Base-by-base conservation (phyloP, 2,113 vertebrate species). In the Aramus guarauna region DNA sequence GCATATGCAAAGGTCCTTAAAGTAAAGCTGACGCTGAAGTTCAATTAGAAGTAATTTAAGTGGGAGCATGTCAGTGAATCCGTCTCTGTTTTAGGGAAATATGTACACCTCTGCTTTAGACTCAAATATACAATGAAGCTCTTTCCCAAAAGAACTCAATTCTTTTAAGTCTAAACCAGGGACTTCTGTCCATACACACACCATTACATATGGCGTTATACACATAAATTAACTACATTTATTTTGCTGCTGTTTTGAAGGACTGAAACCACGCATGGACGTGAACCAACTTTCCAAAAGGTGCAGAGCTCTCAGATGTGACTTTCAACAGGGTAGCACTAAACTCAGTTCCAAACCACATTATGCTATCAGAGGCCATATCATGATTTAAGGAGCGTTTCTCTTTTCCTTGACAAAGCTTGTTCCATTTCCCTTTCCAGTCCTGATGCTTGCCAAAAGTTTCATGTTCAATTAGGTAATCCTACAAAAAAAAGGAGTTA, bases 181-280 rank as follows among this genome's bases (percentile, higher is more conserved):
- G 19, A 22, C 26, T 85, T 37, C 12, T 74, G 22, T 50, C 56
- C 29, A 19, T 29, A n/a, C 3, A 56, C 3, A 16, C 7, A 20
- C 10, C 12, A 14, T 21, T 71, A 12, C 32, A 20, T 41, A 12
- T n/a, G 12, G 6, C 2, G 0, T 78, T 67, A 59, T n/a, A 60
- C 4, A 13, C 4, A n/a, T 52, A 80, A 55, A 87, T 59, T 5
- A 60, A 48, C 18, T 52, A 26, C 19, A 73, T 86, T 22, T 60
- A 30, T 78, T 90, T 84, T 77, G 8, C 32, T 78, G 17, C 4
- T 26, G 11, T 19, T 82, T 74, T 87, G 37, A 22, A 36, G 32
- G 6, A 37, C 16, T 66, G 32, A 87, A 76, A 41, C 8, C 20
- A 18, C 37, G 9, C 11, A 9, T 11, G 5, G 66, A 84, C 87